Evolutionary conservation across 1,140 invertebrate species (phyloP).

Genomic region (Philotrypesis tridentata): DNA sequence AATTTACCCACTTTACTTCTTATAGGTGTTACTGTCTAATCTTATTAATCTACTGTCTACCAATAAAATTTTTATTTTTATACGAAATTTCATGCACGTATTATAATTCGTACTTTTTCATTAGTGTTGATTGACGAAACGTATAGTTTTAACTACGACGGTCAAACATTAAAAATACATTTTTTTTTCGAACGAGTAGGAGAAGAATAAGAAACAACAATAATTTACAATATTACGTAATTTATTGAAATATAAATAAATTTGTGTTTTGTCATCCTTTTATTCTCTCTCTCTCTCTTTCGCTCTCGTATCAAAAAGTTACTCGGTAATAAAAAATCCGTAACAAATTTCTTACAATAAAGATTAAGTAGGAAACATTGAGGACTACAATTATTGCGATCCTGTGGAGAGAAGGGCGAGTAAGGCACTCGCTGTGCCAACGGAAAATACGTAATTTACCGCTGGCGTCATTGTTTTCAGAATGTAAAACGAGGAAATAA

Average conservation of each 20-base stretch:
- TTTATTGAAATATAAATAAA: conserved; percentile 59
- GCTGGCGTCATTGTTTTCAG: conserved; percentile 92
- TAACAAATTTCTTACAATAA: conserved; percentile 36
- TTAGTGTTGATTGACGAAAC: too few relatives aligned
- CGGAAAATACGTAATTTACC: conserved; percentile 94
- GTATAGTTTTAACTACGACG: too few relatives aligned
- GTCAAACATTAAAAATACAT: too few relatives aligned
- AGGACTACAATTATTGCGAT: conserved; percentile 62
- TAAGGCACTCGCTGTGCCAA: conserved; percentile 88
- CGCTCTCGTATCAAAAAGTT: conserved; percentile 40
- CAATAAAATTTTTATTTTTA: too few relatives aligned
- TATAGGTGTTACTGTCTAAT: too few relatives aligned
- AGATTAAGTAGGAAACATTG: conserved; percentile 11
- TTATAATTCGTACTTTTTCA: too few relatives aligned
- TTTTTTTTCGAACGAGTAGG: not conserved
- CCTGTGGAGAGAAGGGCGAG: conserved; percentile 94
- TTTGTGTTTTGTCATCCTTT: conserved; percentile 41
- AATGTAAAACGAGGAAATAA: conserved; percentile 95
- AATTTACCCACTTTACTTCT: too few relatives aligned
- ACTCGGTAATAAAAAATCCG: conserved; percentile 25
- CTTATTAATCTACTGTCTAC: too few relatives aligned
- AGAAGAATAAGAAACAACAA: not conserved
- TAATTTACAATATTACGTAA: not conserved
- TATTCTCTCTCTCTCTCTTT: not conserved
- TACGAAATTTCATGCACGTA: too few relatives aligned